Percentiles rank a stretch among this genome's conserved stretches.
phyloP scores from a whole-genome alignment of 2,797 vertebrate genomes.

The Staurois parvus region DNA sequence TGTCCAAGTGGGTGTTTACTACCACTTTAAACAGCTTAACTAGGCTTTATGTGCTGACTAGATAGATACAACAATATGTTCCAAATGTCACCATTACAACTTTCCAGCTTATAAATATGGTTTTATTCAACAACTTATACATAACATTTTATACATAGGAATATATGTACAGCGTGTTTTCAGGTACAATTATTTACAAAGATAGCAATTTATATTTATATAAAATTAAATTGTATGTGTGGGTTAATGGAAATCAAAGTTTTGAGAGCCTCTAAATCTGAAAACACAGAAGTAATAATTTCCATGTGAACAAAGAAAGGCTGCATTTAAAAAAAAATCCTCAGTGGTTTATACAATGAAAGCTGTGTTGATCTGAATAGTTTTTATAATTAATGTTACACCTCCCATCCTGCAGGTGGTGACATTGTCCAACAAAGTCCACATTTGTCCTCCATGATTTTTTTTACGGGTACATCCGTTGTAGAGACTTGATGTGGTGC shows the following conservation, averaged over 20 bases:
- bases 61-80: no score
- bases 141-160: conserved; percentile 51
- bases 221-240: conserved; percentile 31
- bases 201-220: conserved; percentile 28
- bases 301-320: neutral
- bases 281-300: neutral
- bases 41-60: no score
- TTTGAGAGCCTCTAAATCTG: neutral
- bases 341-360: neutral
- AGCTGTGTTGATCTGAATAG: neutral
- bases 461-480: neutral
- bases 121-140: conserved; percentile 59
- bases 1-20: no score
- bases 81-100: no score
- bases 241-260: neutral
- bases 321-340: neutral
- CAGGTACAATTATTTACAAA: conserved; percentile 49
- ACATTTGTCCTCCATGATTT: neutral
- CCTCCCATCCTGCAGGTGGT: conserved; percentile 52
- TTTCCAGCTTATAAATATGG: conserved; percentile 64
- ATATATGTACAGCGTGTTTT: conserved; percentile 41
- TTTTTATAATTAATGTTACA: conserved; percentile 12
- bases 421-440: neutral
- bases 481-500: neutral
- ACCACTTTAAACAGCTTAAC: no score